These are phyloP conservation scores for Tachycineta bicolor DNA, from an alignment of 2,113 vertebrate species.

Conservation along the genomic window DNA sequence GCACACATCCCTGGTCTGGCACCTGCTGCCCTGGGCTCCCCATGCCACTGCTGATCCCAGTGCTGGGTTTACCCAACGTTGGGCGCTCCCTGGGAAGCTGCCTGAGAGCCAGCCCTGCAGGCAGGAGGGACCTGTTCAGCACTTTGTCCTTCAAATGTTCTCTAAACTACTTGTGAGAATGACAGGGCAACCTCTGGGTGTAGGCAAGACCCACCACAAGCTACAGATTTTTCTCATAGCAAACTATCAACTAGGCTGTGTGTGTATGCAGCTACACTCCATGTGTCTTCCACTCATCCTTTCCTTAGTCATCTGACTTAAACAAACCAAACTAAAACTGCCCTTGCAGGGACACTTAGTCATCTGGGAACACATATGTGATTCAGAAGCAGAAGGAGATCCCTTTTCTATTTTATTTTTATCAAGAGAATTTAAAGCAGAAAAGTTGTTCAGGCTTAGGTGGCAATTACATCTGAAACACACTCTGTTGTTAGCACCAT, in stretches of 20 bases:
- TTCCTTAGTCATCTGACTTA: neutral
- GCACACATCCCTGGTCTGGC: neutral
- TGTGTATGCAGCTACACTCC: neutral
- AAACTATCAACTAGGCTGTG: neutral
- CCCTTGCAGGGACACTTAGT: neutral
- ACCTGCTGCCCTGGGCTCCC: neutral
- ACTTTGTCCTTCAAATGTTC: neutral
- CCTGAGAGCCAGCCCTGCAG: neutral
- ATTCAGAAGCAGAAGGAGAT: neutral
- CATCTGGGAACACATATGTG: neutral
- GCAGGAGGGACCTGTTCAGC: neutral
- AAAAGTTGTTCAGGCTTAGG: neutral
- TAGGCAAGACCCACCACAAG: neutral
- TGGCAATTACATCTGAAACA: neutral
- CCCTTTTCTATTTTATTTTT: neutral
- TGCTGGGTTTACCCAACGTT: fast-evolving
- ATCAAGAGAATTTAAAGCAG: neutral
- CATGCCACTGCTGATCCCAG: neutral
- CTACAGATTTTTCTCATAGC: fast-evolving
- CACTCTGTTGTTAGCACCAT: neutral
- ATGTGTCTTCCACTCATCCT: neutral
- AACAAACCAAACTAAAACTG: neutral
- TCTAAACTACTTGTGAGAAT: neutral
- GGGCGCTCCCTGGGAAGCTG: fast-evolving
- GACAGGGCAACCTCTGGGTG: neutral